Conservation (phyloP, 2,797 vertebrate species). For the Crax fasciolata region DNA sequence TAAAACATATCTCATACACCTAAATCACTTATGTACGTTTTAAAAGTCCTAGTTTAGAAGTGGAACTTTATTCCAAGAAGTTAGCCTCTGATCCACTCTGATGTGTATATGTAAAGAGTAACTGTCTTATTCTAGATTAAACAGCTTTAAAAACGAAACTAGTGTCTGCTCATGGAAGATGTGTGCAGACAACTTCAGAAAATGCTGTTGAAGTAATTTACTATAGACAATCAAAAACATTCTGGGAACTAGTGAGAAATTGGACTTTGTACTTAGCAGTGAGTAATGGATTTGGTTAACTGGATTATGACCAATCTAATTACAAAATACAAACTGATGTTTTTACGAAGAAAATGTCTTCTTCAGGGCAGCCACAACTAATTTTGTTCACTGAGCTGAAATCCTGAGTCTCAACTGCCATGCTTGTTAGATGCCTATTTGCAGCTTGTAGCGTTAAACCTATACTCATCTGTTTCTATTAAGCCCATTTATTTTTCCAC, state of each 20-base stretch:
- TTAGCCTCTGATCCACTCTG: not conserved
- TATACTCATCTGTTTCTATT: not conserved
- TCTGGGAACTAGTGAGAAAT: not conserved
- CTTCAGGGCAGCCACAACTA: not conserved
- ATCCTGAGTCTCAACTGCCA: not conserved
- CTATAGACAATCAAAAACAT: not conserved
- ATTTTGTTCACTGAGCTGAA: not conserved
- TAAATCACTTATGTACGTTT: not conserved
- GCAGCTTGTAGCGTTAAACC: not conserved
- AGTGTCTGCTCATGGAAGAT: not conserved
- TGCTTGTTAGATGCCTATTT: not conserved
- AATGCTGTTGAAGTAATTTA: not conserved
- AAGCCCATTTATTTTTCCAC: not conserved
- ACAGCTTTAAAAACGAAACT: not conserved
- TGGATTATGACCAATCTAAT: not conserved
- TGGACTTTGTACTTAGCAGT: not conserved
- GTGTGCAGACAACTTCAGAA: not conserved
- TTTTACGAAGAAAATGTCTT: not conserved
- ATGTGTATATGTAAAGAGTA: not conserved
- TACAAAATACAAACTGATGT: not conserved
- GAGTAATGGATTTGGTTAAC: not conserved
- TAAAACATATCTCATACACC: not conserved
- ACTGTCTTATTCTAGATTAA: not conserved
- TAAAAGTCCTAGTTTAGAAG: not conserved
- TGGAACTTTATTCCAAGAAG: not conserved